Base-by-base conservation (phyloP, 1,140 invertebrate species). In the Sarcophaga bullata region DNA sequence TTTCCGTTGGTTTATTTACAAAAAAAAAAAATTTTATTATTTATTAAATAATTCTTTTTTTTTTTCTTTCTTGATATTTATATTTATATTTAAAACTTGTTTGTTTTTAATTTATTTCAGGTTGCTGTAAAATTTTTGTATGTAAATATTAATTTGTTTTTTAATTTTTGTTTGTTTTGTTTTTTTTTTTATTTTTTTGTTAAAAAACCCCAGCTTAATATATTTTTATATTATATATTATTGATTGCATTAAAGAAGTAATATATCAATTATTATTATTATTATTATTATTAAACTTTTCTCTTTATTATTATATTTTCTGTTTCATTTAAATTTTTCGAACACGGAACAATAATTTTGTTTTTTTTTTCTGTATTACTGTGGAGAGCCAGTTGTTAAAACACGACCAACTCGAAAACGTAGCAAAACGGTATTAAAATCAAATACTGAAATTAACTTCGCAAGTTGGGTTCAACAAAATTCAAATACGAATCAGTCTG, bases 331-430 rank as follows among this genome's bases (percentile, higher is more conserved):
- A 37, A 37, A 37, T 10, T 10, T 78, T 84, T 78, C 62, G 37
- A 82, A 72, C 19, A 50, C 75, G 73, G 49, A 83, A 52, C 80
- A 80, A 52, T 81, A 72, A 81, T 52, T 17, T 73, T 80, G 50
- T 48, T 17, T 82, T 81, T 72, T 73, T 54, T 7, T 49, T 68
- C 78, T 68, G 8, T 82, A 68, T 48, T 48, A 82, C 13, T 47
- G 47, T 72, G 48, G 73, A 47, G 82, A 80, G 82, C 62, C 17
- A 68, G 62, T 68, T 68, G 62, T 68, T 85, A 86, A 86, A 88
- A 85, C 87, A 89, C 88, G 88, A 89, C 88, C 87, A 89, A 89
- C 88, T 89, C 86, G 88, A 89, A 89, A 89, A 89, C 86, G 86
- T 87, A 86, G 87, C 86, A 86, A 89, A 89, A 88, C 88, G 88